phyloP scores from a whole-genome alignment of 1,140 invertebrate species.

The Probaryconus sp. region DNA sequence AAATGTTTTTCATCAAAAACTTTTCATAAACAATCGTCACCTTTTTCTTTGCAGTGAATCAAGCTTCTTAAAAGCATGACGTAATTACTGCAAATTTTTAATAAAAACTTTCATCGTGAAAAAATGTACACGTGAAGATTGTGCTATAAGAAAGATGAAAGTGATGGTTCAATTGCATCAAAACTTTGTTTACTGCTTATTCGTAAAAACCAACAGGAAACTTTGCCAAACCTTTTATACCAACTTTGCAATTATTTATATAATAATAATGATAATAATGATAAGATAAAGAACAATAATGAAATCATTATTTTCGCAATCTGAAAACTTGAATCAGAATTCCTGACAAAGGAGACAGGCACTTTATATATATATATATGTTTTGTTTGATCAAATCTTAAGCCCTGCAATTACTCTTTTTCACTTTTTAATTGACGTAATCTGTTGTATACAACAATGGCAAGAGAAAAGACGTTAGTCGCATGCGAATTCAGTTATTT shows the following conservation, averaged over 20 bases:
- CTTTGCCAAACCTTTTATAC: not conserved
- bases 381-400: constrained; percentile 14
- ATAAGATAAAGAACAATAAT: too few relatives aligned
- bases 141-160: too few relatives aligned
- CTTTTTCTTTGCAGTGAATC: too few relatives aligned
- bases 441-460: constrained; percentile 25
- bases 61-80: too few relatives aligned
- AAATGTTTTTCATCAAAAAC: too few relatives aligned
- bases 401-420: constrained; percentile 10
- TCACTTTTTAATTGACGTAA: constrained; percentile 38
- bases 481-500: constrained; percentile 2
- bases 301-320: constrained; percentile 1
- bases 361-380: constrained; percentile 14
- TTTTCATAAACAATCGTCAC: too few relatives aligned
- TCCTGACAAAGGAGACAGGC: not conserved
- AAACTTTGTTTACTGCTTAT: too few relatives aligned
- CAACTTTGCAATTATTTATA: constrained; percentile 3
- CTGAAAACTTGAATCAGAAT: not conserved
- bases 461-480: constrained; percentile 22
- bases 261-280: constrained; percentile 6
- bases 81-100: too few relatives aligned
- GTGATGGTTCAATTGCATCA: too few relatives aligned
- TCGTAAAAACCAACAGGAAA: too few relatives aligned
- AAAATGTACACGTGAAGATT: too few relatives aligned
- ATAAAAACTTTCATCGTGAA: too few relatives aligned